These are phyloP conservation scores for Tangara arthus DNA, from an alignment of 2,797 vertebrate species.

Conservation along the genomic window DNA sequence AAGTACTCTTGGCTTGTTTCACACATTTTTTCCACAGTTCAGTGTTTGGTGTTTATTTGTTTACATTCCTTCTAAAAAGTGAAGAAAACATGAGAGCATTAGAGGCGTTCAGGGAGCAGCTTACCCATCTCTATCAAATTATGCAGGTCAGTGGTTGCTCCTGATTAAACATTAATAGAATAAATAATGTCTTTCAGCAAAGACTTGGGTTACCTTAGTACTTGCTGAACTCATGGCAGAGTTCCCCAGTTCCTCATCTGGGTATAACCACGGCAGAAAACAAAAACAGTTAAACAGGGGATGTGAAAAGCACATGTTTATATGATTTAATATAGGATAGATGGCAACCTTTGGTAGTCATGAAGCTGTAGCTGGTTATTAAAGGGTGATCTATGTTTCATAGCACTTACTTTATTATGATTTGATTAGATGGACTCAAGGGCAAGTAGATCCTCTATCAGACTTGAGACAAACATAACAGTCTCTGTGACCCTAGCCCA, in stretches of 20 bases:
- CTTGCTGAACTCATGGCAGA: conserved; percentile 69
- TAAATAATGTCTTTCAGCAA: not conserved
- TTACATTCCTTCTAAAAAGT: not conserved
- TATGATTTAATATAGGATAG: not conserved
- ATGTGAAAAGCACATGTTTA: not conserved
- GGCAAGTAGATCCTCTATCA: not conserved
- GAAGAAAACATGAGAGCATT: not conserved
- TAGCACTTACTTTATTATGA: not conserved
- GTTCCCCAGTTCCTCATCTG: conserved; percentile 67
- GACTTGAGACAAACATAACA: not conserved
- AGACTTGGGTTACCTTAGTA: conserved; percentile 61
- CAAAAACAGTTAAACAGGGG: not conserved
- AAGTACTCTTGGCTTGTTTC: not conserved
- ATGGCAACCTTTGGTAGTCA: not conserved
- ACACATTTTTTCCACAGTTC: not conserved
- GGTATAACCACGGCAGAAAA: conserved; percentile 28
- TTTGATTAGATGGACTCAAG: not conserved
- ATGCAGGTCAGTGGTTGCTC: not conserved
- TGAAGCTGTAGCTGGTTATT: not conserved
- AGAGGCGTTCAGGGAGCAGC: not conserved
- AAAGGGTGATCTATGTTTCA: not conserved
- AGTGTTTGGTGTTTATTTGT: not conserved
- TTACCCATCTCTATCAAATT: not conserved
- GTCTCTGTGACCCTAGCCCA: not conserved
- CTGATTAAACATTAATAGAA: conserved; percentile 18